Base-by-base conservation (phyloP, 2,113 vertebrate genomes). In the Numida meleagris region DNA sequence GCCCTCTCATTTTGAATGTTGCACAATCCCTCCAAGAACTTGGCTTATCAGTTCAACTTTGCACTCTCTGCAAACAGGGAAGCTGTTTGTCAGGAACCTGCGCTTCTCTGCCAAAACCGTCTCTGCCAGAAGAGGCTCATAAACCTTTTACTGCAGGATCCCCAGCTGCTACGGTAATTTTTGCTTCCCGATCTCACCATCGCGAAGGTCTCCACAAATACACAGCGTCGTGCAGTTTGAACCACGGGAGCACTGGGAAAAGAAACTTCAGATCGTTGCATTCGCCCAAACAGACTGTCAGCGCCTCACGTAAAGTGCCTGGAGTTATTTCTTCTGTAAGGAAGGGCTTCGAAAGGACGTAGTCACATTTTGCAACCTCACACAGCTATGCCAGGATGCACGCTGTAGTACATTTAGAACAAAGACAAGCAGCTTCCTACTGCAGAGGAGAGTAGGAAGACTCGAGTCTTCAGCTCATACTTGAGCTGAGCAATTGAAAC, bases 11-110 rank as follows among this genome's bases (percentile, higher is more conserved):
- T 91, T 36, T 75, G 46, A 93, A 43, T 19, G 61, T 94, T 95
- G 88, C 36, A 2, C 86, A 96, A 95, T 45, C 72, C 57, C 89
- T 88, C 46, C 51, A 90, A 95, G 94, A 94, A 89, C 91, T 83
- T 88, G 85, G 79, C 65, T 96, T 95, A 96, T 97, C 94, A 95
- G 53, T 91, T 95, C 91, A 95, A 95, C 94, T 95, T 95, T 96
- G 88, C 76, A 81, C 95, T 94, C 79, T 65, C 51, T 91, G 76
- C 91, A 94, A 95, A 95, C 88, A 96, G 89, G 89, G 88, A 97
- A 96, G 70, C 79, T 93, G 88, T 90, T 94, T 90, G 90, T 88
- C 79, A 91, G 63, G 89, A 94, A 89, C 38, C 63, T 71, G 67
- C 14, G 33, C 91, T 70, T 74, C 82, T 77, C 79, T 93, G 90